Evolutionary conservation across 2,113 vertebrate genomes (phyloP).

Genomic region (Sturnira hondurensis): DNA sequence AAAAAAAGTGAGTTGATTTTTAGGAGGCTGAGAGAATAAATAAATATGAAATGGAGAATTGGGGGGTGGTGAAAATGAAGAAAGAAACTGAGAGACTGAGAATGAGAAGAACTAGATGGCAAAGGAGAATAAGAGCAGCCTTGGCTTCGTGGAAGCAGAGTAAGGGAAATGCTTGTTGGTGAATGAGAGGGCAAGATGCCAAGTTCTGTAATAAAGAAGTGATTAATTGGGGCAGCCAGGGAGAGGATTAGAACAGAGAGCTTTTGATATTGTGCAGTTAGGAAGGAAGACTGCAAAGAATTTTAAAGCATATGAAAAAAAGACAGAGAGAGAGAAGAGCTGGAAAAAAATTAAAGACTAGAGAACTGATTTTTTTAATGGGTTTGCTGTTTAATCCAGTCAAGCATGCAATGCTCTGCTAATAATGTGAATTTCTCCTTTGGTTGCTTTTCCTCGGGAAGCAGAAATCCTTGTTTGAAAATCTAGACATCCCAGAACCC

Average conservation of each 20-base stretch:
- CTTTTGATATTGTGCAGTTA: conserved; percentile 60
- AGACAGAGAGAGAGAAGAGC: conserved; percentile 6
- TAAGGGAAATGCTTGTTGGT: conserved; percentile 9
- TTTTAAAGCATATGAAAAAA: conserved; percentile 32
- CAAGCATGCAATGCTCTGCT: neutral
- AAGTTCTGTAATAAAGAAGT: conserved; percentile 67
- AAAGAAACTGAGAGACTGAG: neutral
- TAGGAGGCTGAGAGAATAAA: neutral
- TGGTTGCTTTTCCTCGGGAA: neutral
- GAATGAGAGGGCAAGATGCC: conserved; percentile 49
- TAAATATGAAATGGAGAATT: neutral
- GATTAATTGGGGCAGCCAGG: conserved; percentile 56
- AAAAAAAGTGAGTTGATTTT: neutral
- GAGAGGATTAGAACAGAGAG: conserved; percentile 66
- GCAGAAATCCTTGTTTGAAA: neutral
- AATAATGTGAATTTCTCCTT: neutral
- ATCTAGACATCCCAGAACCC: neutral
- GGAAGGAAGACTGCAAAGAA: conserved; percentile 54
- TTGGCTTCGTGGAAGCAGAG: conserved; percentile 1
- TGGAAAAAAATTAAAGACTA: conserved; percentile 12
- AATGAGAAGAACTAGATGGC: neutral
- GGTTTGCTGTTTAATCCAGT: neutral
- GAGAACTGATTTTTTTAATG: neutral
- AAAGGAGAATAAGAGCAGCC: conserved; percentile 31
- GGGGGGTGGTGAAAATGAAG: neutral